Conservation (phyloP, 2,113 vertebrate genomes). For the Myotis brandtii region DNA sequence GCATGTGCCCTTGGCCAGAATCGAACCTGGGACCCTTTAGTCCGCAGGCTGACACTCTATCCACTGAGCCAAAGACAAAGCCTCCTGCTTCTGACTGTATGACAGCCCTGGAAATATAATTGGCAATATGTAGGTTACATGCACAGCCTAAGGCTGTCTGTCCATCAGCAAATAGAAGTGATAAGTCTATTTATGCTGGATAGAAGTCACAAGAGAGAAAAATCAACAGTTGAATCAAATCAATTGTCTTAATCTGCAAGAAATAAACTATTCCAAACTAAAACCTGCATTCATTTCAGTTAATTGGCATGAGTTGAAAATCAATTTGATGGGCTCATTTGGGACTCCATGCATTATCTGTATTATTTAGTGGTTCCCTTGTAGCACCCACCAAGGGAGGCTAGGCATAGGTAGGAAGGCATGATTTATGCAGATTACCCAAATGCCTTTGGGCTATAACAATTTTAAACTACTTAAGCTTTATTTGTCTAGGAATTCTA, state of each 20-base stretch:
- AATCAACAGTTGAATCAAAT: conserved; percentile 32
- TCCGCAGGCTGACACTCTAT: too few species aligned
- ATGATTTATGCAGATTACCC: not conserved
- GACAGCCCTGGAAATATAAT: not conserved
- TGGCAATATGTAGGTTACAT: not conserved
- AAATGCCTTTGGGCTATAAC: not conserved
- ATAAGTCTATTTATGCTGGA: not conserved
- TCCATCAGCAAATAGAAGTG: not conserved
- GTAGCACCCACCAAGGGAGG: not conserved
- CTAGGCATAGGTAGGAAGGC: not conserved
- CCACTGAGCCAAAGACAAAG: not conserved
- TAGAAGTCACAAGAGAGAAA: not conserved
- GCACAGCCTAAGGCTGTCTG: not conserved
- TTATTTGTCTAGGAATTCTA: not conserved
- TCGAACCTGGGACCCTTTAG: too few species aligned
- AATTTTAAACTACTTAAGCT: conserved; percentile 31
- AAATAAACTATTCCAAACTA: not conserved
- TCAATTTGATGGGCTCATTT: not conserved
- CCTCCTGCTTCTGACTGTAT: not conserved
- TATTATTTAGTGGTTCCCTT: not conserved
- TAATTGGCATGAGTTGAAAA: conserved; percentile 31
- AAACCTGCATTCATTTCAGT: conserved; percentile 34
- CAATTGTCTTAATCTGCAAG: not conserved
- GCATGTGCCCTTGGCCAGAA: too few species aligned
- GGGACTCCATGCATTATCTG: not conserved